Evolutionary conservation across 1,140 invertebrate genomes (phyloP), one percentile per base, ranked within the genome.

Genomic region (Acyrthosiphon pisum): DNA sequence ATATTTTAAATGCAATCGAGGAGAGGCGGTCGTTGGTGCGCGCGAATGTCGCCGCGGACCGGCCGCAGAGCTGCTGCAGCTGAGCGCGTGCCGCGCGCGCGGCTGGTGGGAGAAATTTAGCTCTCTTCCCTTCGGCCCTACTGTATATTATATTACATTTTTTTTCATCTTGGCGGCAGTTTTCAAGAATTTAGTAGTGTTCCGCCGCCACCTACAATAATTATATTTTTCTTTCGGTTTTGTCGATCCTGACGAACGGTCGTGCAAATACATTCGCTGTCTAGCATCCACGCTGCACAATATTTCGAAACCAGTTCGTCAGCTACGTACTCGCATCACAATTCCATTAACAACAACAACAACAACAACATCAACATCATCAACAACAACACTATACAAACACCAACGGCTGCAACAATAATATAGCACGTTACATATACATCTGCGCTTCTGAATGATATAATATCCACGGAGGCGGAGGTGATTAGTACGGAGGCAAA

Each of bases 161-260:
- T 84, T 53, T 50, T 37, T 50, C 26, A 26, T 35, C 91, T 92
- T 92, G 76, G 91, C 76, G 91, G 91, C 76, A 92, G 76, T 92
- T 92, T 92, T 92, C 91, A 84, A 92, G 91, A 92, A 84, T 60
- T 41, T 41, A 60, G 37, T 41, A 18, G 22, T 20, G 48, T 89
- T 37, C 35, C 23, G 26, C 11, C 91, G 46, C 46, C 76, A 35
- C 37, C 76, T 20, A 53, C 35, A 37, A 92, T 92, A 81, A 76
- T 76, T 76, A 84, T 92, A 35, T 84, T 92, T 92, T 84, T 84
- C 76, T 92, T 84, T 92, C 91, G 91, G 46, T 81, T 83, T 50
- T 83, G 76, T 41, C 91, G 91, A 92, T 30, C 50, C 50, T 56
- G 53, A n/a, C 88, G 50, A 44, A 30, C 88, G 37, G 88, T 60